Percentiles rank a stretch among this genome's conserved stretches.
These are phyloP conservation scores for Acromyrmex echinatior DNA, from an alignment of 1,140 invertebrate genomes.

Conservation along the genomic window DNA sequence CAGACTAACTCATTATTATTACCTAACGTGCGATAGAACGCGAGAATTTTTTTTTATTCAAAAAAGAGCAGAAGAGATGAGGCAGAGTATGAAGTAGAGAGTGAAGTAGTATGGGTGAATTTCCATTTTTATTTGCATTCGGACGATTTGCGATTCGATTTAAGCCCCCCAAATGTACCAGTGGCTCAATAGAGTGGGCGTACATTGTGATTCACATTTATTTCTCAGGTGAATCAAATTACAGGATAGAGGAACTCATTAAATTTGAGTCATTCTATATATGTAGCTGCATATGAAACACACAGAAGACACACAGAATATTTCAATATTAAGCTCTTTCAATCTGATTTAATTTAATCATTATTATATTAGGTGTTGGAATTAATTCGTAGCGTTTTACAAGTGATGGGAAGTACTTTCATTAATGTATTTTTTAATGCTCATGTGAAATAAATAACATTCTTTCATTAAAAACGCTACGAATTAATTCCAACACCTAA, in stretches of 20 bases:
- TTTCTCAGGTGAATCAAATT: constrained; percentile 76
- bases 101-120: constrained; percentile 58
- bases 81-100: constrained; percentile 33
- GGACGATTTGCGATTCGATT: constrained; percentile 79
- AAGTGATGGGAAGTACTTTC: too few relatives aligned
- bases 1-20: constrained; percentile 28
- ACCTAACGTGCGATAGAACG: constrained; percentile 43
- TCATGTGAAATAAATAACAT: too few relatives aligned
- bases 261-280: constrained; percentile 67
- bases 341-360: background rate
- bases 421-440: too few relatives aligned
- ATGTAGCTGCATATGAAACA: constrained; percentile 1
- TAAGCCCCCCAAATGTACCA: constrained; percentile 69
- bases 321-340: constrained; percentile 7
- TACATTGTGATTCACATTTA: constrained; percentile 77
- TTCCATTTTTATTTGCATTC: constrained; percentile 79
- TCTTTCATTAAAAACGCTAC: too few relatives aligned
- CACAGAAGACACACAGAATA: background rate
- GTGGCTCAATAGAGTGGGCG: constrained; percentile 22
- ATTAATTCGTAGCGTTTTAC: too few relatives aligned
- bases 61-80: constrained; percentile 45
- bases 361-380: too few relatives aligned
- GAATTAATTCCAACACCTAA: too few relatives aligned
- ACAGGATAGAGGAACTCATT: constrained; percentile 46
- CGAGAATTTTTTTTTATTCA: constrained; percentile 43